phyloP scores from a whole-genome alignment of 35 echinoderm and acorn worm species.

The Ophiothrix spiculata region DNA sequence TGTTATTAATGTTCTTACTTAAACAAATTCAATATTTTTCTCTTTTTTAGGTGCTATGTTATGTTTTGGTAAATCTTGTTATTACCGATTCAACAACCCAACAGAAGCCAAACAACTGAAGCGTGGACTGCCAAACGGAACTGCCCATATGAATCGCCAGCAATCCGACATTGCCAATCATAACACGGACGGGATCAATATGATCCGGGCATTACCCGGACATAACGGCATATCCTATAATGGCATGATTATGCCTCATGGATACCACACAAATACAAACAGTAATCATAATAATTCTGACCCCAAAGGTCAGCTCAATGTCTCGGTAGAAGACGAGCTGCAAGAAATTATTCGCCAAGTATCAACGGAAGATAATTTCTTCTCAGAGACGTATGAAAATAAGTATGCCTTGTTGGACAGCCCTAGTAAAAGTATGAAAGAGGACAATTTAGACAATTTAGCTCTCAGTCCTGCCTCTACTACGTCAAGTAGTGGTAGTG shows the following conservation, averaged over 20 bases:
- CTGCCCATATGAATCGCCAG: not conserved
- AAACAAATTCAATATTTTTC: too few species aligned
- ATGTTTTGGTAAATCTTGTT: conserved; percentile 88
- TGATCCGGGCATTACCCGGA: not conserved
- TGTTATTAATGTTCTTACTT: too few species aligned
- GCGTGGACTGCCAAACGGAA: conserved; percentile 31
- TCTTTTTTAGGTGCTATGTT: conserved; percentile 85
- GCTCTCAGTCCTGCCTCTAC: conserved; percentile 57
- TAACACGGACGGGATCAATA: not conserved
- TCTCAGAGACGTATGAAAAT: conserved; percentile 55
- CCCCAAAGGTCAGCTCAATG: conserved; percentile 45
- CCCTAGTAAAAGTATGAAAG: conserved; percentile 9
- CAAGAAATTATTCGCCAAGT: conserved; percentile 83
- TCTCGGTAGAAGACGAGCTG: conserved; percentile 67
- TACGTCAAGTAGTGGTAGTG: conserved; percentile 33
- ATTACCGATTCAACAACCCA: conserved; percentile 90
- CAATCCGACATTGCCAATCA: conserved; percentile 29
- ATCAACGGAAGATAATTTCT: conserved; percentile 56
- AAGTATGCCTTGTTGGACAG: conserved; percentile 50
- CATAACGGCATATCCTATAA: not conserved
- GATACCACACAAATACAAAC: not conserved
- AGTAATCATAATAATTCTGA: conserved; percentile 46
- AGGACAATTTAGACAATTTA: conserved; percentile 29
- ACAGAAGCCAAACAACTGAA: conserved; percentile 66
- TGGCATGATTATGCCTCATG: not conserved